A percentile compares a stretch with the other conserved stretches of the same genome.
These are phyloP conservation scores for Lutjanus argentimaculatus DNA, from an alignment of 2,797 vertebrate species.

Conservation along the genomic window DNA sequence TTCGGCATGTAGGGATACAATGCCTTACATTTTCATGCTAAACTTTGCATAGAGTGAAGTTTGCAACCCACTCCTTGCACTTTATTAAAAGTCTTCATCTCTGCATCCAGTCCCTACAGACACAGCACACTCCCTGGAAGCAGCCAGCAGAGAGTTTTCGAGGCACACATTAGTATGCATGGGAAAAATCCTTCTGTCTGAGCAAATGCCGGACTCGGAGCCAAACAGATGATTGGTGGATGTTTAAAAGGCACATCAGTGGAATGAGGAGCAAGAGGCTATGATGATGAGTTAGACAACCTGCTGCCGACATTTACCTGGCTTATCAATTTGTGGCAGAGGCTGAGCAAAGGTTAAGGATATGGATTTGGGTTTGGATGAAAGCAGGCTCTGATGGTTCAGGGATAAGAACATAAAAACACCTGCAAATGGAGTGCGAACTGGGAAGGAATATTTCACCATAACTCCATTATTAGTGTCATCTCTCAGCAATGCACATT, in stretches of 20 bases:
- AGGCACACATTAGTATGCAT: conserved; percentile 66
- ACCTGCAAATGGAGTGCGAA: conserved; percentile 18
- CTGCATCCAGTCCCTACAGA: conserved; percentile 20
- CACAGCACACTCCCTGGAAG: conserved; percentile 57
- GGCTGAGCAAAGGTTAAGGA: conserved; percentile 38
- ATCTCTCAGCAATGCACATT: no score
- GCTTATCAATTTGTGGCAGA: conserved; percentile 41
- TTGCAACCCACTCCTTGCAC: conserved; percentile 44
- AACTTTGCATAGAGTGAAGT: conserved; percentile 30
- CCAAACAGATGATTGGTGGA: conserved; percentile 63
- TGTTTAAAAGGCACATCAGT: conserved; percentile 53
- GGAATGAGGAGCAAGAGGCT: conserved; percentile 29
- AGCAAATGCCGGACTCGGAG: conserved; percentile 35
- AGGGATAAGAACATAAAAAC: conserved; percentile 9
- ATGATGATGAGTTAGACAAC: conserved; percentile 34
- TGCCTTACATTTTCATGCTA: conserved; percentile 26
- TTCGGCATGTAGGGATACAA: conserved; percentile 24
- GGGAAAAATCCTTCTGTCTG: conserved; percentile 58
- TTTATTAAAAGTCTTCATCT: conserved; percentile 45
- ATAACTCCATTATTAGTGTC: not conserved
- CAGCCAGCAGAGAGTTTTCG: conserved; percentile 40
- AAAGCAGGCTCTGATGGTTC: conserved; percentile 33
- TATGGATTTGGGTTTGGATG: conserved; percentile 39
- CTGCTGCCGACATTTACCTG: conserved; percentile 48
- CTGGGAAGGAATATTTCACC: not conserved